phyloP scores from a whole-genome alignment of 2,888 invertebrate species.

The Cheilosia pagana region DNA sequence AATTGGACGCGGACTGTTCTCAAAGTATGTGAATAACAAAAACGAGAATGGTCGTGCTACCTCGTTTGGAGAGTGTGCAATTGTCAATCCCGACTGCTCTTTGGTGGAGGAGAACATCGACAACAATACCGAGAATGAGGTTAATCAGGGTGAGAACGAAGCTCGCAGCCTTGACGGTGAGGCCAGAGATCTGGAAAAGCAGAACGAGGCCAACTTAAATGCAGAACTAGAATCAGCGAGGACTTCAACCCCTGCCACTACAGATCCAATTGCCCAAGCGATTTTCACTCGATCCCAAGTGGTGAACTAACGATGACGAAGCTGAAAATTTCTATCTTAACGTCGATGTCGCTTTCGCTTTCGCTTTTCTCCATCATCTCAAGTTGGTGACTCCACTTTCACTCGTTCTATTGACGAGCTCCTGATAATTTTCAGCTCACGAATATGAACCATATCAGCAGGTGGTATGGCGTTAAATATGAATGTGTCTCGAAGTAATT shows the following conservation, averaged over 20 bases:
- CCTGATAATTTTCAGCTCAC: conserved; percentile 66
- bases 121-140: conserved; percentile 79
- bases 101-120: conserved; percentile 78
- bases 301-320: conserved; percentile 39
- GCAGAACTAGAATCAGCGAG: conserved; percentile 22
- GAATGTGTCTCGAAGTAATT: conserved; percentile 1
- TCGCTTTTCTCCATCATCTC: conserved; percentile 54
- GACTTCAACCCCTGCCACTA: background rate
- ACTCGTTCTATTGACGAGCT: conserved; percentile 54
- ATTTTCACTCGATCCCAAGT: conserved; percentile 62
- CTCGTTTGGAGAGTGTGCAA: conserved; percentile 81
- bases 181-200: conserved; percentile 27
- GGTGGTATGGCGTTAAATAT: conserved; percentile 13
- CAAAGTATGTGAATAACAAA: conserved; percentile 79
- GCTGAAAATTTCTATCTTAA: conserved; percentile 55
- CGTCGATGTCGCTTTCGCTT: conserved; percentile 41
- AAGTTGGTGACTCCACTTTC: conserved; percentile 50
- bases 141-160: conserved; percentile 77
- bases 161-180: conserved; percentile 82
- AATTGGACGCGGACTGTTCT: conserved; percentile 81
- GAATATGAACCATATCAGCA: conserved; percentile 28
- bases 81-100: conserved; percentile 81
- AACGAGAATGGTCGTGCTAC: conserved; percentile 79
- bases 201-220: conserved; percentile 48
- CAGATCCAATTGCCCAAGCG: conserved; percentile 62